Base-by-base conservation (phyloP, 2,888 invertebrate species). In the Nasonia oneida region DNA sequence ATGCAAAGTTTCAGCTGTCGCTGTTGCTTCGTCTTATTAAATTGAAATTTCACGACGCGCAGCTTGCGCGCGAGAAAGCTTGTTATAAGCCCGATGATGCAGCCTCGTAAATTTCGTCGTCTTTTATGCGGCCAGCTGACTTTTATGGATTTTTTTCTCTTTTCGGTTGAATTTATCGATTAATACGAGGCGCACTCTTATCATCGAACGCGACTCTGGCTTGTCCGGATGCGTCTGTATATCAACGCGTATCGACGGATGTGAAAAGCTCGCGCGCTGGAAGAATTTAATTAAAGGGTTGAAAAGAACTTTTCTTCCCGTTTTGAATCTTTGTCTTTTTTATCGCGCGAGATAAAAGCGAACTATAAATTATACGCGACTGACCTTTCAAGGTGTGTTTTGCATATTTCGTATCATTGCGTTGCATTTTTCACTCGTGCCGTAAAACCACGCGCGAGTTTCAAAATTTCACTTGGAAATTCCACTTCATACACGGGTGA, bases 391-490 rank as follows among this genome's bases (percentile, higher is more conserved):
- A 57, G 57, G n/a, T 53, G 57, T 53, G 37, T 33, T 70, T 39
- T 37, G 37, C 39, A 71, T 71, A 71, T 39, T 71, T 42, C 42
- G 67, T 33, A 67, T 67, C 15, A 67, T 42, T 42, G 73, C 18
- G n/a, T n/a, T 23, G 73, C 73, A 73, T 73, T 73, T 73, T 73
- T 73, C 73, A 39, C 42, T 3, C n/a, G n/a, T 10, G 5, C n/a
- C 10, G 18, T 42, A n/a, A 39, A 73, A 73, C n/a, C n/a, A n/a
- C 42, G 39, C 12, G 8, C 8, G 73, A 73, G 47, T 73, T 73
- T 73, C 39, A 23, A 73, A 71, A 73, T 73, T 73, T 73, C 39
- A 73, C 73, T 73, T 73, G 39, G 73, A 73, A 42, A 73, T 73
- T 71, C 4, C 37, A 71, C 18, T 71, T 71, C 39, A 37, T 71